These are phyloP conservation scores for Phocoena sinus DNA, from an alignment of 2,113 vertebrate species.

Conservation along the genomic window DNA sequence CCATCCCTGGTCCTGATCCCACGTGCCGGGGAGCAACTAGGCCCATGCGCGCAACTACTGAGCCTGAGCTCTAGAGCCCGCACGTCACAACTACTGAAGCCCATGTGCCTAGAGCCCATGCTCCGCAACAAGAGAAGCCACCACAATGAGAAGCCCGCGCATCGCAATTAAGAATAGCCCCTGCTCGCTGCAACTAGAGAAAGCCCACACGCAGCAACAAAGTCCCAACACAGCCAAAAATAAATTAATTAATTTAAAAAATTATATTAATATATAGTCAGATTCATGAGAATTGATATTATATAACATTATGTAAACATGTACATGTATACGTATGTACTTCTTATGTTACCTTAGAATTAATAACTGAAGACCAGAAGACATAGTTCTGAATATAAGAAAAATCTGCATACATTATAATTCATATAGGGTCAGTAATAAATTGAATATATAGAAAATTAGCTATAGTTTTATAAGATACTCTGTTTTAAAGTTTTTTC, in stretches of 20 bases:
- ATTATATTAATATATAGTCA: neutral
- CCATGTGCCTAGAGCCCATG: rapidly evolving
- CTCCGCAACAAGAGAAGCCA: too few relatives aligned
- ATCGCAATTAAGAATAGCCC: too few relatives aligned
- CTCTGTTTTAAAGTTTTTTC: neutral
- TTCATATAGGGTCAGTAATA: neutral
- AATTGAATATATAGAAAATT: neutral
- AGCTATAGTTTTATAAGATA: neutral
- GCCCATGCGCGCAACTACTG: too few relatives aligned
- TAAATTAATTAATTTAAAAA: neutral
- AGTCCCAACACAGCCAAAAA: too few relatives aligned
- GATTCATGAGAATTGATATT: neutral
- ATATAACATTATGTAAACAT: neutral
- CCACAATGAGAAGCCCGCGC: rapidly evolving
- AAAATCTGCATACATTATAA: neutral
- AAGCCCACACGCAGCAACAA: too few relatives aligned
- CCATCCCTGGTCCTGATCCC: too few relatives aligned
- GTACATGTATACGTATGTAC: neutral
- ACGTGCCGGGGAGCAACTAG: rapidly evolving
- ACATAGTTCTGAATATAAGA: neutral
- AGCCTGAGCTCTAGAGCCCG: too few relatives aligned
- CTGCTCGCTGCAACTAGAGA: too few relatives aligned
- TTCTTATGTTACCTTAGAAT: neutral
- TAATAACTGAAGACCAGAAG: neutral
- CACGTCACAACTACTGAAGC: too few relatives aligned